These are phyloP conservation scores for Lydus trimaculatus DNA, from an alignment of 2,888 invertebrate species.

Conservation along the genomic window DNA sequence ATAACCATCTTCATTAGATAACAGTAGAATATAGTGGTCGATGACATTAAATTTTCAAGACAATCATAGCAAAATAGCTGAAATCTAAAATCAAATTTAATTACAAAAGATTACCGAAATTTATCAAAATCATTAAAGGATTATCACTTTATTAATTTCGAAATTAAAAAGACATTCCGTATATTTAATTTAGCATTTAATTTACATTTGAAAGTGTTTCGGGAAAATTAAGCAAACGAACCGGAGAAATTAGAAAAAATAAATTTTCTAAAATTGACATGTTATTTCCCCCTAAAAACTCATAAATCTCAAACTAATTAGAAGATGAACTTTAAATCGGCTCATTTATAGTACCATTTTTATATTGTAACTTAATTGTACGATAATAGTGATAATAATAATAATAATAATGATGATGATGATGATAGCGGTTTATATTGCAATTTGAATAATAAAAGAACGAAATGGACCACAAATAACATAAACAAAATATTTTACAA, in stretches of 20 bases:
- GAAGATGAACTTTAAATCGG: background rate
- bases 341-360: background rate
- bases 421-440: background rate
- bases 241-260: background rate
- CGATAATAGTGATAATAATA: background rate
- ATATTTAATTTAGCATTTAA: too few relatives aligned
- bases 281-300: background rate
- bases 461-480: slow-evolving; percentile 33
- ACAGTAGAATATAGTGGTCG: background rate
- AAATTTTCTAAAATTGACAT: slow-evolving; percentile 1
- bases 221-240: background rate
- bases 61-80: background rate
- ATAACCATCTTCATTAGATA: background rate
- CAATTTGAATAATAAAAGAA: slow-evolving; percentile 37
- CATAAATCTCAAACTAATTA: slow-evolving; percentile 9
- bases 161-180: background rate
- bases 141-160: background rate
- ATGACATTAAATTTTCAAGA: background rate
- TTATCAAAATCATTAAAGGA: background rate
- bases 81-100: background rate
- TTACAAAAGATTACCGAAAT: background rate
- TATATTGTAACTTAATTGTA: background rate
- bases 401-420: too few relatives aligned
- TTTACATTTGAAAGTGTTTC: background rate
- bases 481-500: slow-evolving; percentile 33